phyloP scores from a whole-genome alignment of 2,797 vertebrate genomes.

The Schizopygopsis pylzovi region DNA sequence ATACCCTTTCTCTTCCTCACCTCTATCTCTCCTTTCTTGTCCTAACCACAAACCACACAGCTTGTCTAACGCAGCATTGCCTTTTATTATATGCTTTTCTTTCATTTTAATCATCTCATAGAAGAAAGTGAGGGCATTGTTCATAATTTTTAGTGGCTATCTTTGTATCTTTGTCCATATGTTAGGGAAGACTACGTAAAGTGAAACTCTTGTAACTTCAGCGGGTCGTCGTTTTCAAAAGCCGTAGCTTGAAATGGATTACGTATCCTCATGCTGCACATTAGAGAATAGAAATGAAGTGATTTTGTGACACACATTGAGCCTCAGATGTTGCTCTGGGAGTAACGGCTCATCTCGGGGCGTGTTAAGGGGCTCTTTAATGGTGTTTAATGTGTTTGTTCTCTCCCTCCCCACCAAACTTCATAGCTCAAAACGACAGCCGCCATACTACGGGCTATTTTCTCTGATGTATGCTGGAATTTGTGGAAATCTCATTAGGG shows the following conservation, averaged over 20 bases:
- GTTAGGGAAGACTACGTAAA: constrained; percentile 13
- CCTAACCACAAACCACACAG: neutral
- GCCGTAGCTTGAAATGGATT: constrained; percentile 67
- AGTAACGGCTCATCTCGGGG: constrained; percentile 51
- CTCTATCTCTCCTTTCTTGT: constrained; percentile 1
- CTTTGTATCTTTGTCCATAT: constrained; percentile 8
- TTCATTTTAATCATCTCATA: constrained; percentile 22
- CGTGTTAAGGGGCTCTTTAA: constrained; percentile 68
- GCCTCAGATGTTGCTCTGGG: constrained; percentile 67
- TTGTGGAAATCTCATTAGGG: constrained; percentile 72
- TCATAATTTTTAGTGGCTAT: neutral
- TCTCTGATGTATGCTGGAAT: constrained; percentile 68
- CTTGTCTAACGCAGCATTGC: neutral
- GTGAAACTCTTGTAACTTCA: constrained; percentile 39
- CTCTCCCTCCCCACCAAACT: constrained; percentile 64
- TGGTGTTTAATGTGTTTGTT: constrained; percentile 60
- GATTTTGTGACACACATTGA: constrained; percentile 69
- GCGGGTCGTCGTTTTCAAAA: constrained; percentile 58
- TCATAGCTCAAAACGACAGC: constrained; percentile 65
- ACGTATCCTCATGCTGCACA: constrained; percentile 64
- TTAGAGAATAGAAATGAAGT: constrained; percentile 75
- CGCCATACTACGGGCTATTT: constrained; percentile 58
- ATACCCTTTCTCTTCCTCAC: neutral
- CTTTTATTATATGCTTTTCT: constrained; percentile 17
- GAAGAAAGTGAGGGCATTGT: constrained; percentile 18